phyloP scores from a whole-genome alignment of 2,888 invertebrate species.

The Nomada fabriciana region DNA sequence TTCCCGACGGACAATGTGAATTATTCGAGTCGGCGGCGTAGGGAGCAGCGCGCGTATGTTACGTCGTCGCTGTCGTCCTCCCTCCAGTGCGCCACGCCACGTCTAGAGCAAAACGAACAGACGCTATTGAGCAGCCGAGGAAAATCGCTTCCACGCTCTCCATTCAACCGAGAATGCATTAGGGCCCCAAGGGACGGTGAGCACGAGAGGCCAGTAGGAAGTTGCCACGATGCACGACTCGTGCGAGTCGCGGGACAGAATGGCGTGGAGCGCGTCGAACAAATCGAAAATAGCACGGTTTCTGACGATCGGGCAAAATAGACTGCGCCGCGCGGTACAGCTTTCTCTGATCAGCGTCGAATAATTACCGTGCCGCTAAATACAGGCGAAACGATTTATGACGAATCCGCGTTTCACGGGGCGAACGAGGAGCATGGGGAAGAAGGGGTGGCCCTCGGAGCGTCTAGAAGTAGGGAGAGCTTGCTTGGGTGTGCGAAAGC shows the following conservation, averaged over 20 bases:
- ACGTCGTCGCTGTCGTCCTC: conserved; percentile 65
- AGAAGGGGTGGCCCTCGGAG: background rate
- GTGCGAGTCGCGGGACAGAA: conserved; percentile 36
- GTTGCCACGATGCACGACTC: conserved; percentile 28
- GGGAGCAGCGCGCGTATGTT: conserved; percentile 74
- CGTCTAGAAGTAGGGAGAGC: conserved; percentile 46
- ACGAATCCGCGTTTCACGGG: background rate
- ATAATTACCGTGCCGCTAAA: background rate
- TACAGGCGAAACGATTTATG: conserved; percentile 38
- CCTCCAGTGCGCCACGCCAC: conserved; percentile 41
- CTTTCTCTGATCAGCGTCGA: conserved; percentile 26
- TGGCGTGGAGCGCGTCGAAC: conserved; percentile 31
- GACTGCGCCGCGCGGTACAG: background rate
- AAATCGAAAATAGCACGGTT: conserved; percentile 60
- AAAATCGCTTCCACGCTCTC: conserved; percentile 60
- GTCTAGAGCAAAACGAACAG: conserved; percentile 58
- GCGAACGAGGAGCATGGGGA: conserved; percentile 36
- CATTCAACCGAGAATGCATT: conserved; percentile 63
- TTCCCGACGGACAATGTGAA: conserved; percentile 84
- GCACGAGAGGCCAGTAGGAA: conserved; percentile 32
- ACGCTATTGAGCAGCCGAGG: conserved; percentile 63
- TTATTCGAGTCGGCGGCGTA: conserved; percentile 83
- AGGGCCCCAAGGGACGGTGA: conserved; percentile 13
- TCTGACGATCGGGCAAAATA: conserved; percentile 44
- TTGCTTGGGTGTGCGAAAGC: conserved; percentile 55